Evolutionary conservation across 2,888 invertebrate genomes (phyloP).

Genomic region (Sarcophaga caerulescens): DNA sequence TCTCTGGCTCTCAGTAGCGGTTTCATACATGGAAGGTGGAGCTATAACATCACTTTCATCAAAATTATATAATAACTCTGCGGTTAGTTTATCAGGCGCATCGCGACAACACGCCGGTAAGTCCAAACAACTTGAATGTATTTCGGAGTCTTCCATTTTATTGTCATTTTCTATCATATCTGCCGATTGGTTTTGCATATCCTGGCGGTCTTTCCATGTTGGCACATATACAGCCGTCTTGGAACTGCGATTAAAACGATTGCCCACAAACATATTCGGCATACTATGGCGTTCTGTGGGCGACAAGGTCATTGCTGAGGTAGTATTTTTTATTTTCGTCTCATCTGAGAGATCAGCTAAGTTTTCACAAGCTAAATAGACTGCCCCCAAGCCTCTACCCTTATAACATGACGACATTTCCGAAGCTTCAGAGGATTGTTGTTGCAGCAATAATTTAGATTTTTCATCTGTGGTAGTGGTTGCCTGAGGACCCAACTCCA

Average conservation of each 20-base stretch:
- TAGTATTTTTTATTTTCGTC: slow-evolving; percentile 82
- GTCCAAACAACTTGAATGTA: slow-evolving; percentile 84
- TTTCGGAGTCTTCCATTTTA: slow-evolving; percentile 70
- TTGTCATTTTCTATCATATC: slow-evolving; percentile 70
- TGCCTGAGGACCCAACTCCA: slow-evolving; percentile 76
- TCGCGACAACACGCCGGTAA: slow-evolving; percentile 81
- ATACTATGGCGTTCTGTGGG: slow-evolving; percentile 84
- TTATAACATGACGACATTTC: slow-evolving; percentile 83
- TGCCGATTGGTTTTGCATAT: slow-evolving; percentile 76
- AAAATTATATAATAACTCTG: slow-evolving; percentile 83
- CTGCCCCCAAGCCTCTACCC: slow-evolving; percentile 81
- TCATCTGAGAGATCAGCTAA: slow-evolving; percentile 85
- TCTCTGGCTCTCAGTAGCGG: neutral
- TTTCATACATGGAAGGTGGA: slow-evolving; percentile 85
- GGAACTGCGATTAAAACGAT: slow-evolving; percentile 83
- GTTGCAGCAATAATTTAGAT: slow-evolving; percentile 72
- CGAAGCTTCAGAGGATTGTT: slow-evolving; percentile 85
- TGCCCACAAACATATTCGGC: slow-evolving; percentile 85
- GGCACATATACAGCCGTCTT: slow-evolving; percentile 83
- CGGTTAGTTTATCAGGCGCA: slow-evolving; percentile 83
- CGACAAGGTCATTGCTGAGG: slow-evolving; percentile 62
- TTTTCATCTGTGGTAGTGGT: slow-evolving; percentile 7
- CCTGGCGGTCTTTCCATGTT: slow-evolving; percentile 80
- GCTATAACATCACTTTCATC: slow-evolving; percentile 78
- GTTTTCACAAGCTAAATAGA: slow-evolving; percentile 86